Percentiles rank a stretch among this genome's conserved stretches.
These are phyloP conservation scores for Hylomyscus alleni DNA, from an alignment of 2,797 vertebrate species.

Conservation along the genomic window DNA sequence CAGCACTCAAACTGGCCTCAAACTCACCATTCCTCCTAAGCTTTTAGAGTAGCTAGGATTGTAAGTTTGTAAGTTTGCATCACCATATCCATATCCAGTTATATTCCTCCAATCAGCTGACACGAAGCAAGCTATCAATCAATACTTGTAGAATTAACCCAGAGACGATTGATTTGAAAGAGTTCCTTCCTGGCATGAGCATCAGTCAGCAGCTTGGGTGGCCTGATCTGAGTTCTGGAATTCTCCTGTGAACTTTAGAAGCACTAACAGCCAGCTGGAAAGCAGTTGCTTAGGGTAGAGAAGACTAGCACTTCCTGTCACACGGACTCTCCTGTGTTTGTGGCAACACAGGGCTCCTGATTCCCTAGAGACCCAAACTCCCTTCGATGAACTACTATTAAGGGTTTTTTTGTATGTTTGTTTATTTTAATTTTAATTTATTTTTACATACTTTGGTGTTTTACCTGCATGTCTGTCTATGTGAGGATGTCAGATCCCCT, in stretches of 20 bases:
- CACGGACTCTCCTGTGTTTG: fast-evolving
- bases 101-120: background rate
- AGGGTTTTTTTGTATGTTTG: background rate
- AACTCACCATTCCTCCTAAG: too few species aligned
- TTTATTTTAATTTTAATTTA: background rate
- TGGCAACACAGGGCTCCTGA: background rate
- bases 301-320: background rate
- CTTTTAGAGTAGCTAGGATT: background rate
- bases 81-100: background rate
- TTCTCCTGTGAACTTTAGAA: too few species aligned
- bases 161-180: background rate
- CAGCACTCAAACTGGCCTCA: background rate
- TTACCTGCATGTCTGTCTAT: background rate
- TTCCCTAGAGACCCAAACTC: background rate
- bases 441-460: background rate
- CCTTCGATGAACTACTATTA: background rate
- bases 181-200: background rate
- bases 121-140: background rate
- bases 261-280: background rate
- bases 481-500: background rate
- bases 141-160: slow-evolving; percentile 18
- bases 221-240: background rate
- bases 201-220: background rate
- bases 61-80: background rate
- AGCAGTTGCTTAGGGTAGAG: background rate